Conservation (phyloP, 2,888 invertebrate species). For the Argyresthia goedartella region DNA sequence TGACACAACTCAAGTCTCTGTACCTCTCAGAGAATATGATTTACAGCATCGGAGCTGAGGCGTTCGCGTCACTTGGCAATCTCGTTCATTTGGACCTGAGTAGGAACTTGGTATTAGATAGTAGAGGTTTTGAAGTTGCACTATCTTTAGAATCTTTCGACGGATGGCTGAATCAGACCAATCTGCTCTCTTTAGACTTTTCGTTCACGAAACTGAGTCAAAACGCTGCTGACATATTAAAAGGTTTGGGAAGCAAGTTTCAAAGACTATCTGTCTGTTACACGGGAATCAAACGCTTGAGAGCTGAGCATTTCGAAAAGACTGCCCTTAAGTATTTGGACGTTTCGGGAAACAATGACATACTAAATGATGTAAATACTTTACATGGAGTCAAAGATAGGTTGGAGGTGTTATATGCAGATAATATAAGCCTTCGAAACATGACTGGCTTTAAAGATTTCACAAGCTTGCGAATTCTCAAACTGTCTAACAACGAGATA, state of each 20-base stretch:
- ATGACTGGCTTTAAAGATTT: constrained; percentile 44
- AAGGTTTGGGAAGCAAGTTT: constrained; percentile 25
- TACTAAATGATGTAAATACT: constrained; percentile 29
- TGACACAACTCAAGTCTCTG: constrained; percentile 53
- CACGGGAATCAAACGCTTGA: constrained; percentile 41
- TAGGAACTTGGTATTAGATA: constrained; percentile 30
- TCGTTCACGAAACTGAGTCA: neutral
- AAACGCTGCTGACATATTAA: neutral
- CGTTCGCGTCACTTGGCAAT: constrained; percentile 42
- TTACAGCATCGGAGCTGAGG: constrained; percentile 33
- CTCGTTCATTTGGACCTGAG: constrained; percentile 68
- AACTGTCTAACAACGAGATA: constrained; percentile 66
- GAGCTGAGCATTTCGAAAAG: constrained; percentile 39
- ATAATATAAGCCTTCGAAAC: constrained; percentile 39
- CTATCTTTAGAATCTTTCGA: too few relatives aligned
- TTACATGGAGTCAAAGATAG: constrained; percentile 50
- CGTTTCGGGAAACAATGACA: constrained; percentile 63
- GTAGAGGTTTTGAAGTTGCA: too few relatives aligned
- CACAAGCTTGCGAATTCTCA: constrained; percentile 47
- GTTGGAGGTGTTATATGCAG: constrained; percentile 53
- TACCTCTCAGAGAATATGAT: constrained; percentile 69
- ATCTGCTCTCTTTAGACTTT: neutral
- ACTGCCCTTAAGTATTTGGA: constrained; percentile 61
- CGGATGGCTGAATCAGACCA: neutral
- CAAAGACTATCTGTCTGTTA: constrained; percentile 53